phyloP scores from a whole-genome alignment of 2,113 vertebrate species.

The Sorex fumeus region DNA sequence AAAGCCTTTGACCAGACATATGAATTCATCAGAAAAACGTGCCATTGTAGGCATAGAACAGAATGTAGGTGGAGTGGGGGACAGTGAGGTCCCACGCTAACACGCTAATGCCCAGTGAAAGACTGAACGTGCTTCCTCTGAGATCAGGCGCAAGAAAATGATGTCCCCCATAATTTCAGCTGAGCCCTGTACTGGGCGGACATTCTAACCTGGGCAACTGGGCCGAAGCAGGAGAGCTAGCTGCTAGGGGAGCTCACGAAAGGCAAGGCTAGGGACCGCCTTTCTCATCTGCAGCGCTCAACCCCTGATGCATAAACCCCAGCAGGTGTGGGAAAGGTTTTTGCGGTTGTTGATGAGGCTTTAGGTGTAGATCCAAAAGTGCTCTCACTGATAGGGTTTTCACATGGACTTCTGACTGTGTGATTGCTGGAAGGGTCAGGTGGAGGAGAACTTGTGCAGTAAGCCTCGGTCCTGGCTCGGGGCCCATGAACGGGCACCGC shows the following conservation, averaged over 20 bases:
- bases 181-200: not conserved
- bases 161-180: too few species aligned
- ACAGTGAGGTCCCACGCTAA: not conserved
- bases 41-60: too few species aligned
- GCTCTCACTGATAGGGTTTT: not conserved
- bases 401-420: constrained; percentile 38
- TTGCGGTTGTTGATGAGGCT: not conserved
- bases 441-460: not conserved
- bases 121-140: not conserved
- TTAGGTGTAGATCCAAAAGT: not conserved
- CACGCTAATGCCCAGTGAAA: not conserved
- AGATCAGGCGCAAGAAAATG: too few species aligned
- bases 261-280: not conserved
- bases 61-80: too few species aligned
- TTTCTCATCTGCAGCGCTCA: not conserved
- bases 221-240: constrained; percentile 5
- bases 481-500: not conserved
- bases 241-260: not conserved
- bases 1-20: not conserved
- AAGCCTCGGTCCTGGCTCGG: not conserved
- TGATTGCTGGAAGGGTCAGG: not conserved
- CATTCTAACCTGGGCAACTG: not conserved
- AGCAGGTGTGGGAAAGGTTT: not conserved
- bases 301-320: not conserved
- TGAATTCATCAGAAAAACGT: constrained; percentile 25